Percentiles rank a stretch among this genome's conserved stretches.
These are phyloP conservation scores for Diarsia brunnea DNA, from an alignment of 2,888 invertebrate genomes.

Conservation along the genomic window DNA sequence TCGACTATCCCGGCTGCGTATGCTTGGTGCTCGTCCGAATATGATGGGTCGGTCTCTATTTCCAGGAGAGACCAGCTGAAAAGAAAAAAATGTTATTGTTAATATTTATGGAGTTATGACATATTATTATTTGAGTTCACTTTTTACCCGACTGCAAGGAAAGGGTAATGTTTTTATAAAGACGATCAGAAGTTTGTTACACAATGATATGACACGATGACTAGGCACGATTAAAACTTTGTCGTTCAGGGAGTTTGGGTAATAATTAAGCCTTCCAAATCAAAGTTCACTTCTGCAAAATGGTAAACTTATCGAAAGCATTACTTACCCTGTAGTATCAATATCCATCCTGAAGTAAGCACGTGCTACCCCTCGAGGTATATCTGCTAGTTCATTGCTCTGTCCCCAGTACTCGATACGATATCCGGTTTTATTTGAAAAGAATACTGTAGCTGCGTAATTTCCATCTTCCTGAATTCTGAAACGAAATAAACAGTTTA, in stretches of 20 bases:
- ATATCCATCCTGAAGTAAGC: slow-evolving; percentile 94
- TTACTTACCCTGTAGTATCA: slow-evolving; percentile 93
- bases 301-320: neutral
- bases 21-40: slow-evolving; percentile 95
- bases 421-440: slow-evolving; percentile 93
- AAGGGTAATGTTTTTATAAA: too few species aligned
- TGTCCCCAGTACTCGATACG: slow-evolving; percentile 95
- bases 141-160: too few species aligned
- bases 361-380: slow-evolving; percentile 93
- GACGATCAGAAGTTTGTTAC: neutral
- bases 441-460: slow-evolving; percentile 93
- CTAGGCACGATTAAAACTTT: neutral
- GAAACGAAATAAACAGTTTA: slow-evolving; percentile 57
- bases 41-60: slow-evolving; percentile 93
- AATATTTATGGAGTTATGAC: neutral
- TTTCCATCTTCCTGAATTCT: slow-evolving; percentile 93
- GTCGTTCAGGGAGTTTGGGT: neutral
- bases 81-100: neutral
- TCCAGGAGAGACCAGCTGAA: slow-evolving; percentile 95
- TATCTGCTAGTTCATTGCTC: slow-evolving; percentile 92
- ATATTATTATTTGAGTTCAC: neutral
- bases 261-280: neutral
- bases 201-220: neutral
- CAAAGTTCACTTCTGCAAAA: neutral
- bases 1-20: slow-evolving; percentile 96